Percentiles rank a stretch among this genome's conserved stretches.
Conservation (phyloP, 2,113 vertebrate species). For the Bubo scandiacus region DNA sequence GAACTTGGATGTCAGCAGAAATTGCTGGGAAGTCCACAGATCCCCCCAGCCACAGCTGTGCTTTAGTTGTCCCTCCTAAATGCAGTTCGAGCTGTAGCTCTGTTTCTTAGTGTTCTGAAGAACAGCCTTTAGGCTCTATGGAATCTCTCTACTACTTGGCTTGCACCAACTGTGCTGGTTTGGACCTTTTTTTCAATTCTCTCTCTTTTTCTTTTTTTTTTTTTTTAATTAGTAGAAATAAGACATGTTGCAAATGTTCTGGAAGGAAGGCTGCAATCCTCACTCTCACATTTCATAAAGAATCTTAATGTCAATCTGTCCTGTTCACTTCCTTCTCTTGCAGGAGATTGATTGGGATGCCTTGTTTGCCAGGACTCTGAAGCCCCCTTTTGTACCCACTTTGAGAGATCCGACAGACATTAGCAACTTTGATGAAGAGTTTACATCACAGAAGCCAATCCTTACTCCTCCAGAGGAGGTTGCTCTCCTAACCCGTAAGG, state of each 20-base stretch:
- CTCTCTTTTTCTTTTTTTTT: neutral
- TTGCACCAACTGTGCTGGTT: neutral
- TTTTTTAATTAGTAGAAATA: neutral
- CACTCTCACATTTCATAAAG: neutral
- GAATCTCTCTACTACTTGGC: neutral
- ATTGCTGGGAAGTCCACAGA: neutral
- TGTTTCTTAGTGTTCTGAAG: neutral
- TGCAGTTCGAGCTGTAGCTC: neutral
- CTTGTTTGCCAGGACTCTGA: slow-evolving; percentile 79
- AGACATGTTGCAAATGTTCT: neutral
- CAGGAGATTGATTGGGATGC: slow-evolving; percentile 89
- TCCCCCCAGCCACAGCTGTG: neutral
- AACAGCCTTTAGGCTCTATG: neutral
- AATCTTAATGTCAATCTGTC: neutral
- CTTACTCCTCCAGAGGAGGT: slow-evolving; percentile 80
- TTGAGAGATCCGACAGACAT: slow-evolving; percentile 79
- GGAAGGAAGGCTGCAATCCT: neutral
- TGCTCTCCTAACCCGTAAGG: slow-evolving; percentile 70
- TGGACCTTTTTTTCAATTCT: neutral
- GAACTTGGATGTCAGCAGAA: neutral
- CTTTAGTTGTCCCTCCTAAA: neutral
- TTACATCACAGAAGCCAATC: slow-evolving; percentile 83
- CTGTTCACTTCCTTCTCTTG: neutral
- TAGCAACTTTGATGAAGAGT: slow-evolving; percentile 90
- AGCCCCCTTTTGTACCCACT: slow-evolving; percentile 84